These are phyloP conservation scores for Gymnoscelis rufifasciata DNA, from an alignment of 2,888 invertebrate species.

Conservation along the genomic window DNA sequence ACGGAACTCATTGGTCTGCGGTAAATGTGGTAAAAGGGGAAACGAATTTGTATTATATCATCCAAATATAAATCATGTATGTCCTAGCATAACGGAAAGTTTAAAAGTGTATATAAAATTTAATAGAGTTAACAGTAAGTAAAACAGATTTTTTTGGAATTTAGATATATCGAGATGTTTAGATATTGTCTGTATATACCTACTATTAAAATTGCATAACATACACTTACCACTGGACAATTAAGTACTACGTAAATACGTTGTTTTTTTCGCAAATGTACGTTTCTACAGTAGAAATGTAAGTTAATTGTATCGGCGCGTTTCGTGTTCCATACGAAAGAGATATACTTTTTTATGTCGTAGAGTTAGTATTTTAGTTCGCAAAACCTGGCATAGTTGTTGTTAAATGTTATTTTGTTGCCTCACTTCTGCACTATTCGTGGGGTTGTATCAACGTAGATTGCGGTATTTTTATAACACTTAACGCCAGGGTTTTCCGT, in stretches of 20 bases:
- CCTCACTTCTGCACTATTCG: slow-evolving; percentile 26
- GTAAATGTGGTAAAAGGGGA: slow-evolving; percentile 1
- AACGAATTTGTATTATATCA: background rate
- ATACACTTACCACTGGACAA: no score
- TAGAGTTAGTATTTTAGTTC: slow-evolving; percentile 11
- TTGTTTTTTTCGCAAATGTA: no score
- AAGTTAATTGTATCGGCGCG: background rate
- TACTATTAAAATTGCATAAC: no score
- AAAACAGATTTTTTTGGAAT: no score
- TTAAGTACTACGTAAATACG: no score
- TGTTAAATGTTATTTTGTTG: slow-evolving; percentile 18
- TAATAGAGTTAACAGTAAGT: no score
- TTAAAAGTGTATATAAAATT: no score
- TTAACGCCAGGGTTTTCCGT: slow-evolving; percentile 6
- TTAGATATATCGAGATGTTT: no score
- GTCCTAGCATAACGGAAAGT: no score
- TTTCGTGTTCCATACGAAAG: background rate
- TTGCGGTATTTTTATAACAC: slow-evolving; percentile 1
- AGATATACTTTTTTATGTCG: background rate
- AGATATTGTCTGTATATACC: no score
- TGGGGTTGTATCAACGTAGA: slow-evolving; percentile 12
- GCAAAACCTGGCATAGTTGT: slow-evolving; percentile 14
- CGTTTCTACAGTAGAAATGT: no score
- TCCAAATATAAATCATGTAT: background rate
- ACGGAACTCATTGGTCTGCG: slow-evolving; percentile 17